Conservation (phyloP, 1,140 invertebrate genomes). For the Sycophaga agraensis region DNA sequence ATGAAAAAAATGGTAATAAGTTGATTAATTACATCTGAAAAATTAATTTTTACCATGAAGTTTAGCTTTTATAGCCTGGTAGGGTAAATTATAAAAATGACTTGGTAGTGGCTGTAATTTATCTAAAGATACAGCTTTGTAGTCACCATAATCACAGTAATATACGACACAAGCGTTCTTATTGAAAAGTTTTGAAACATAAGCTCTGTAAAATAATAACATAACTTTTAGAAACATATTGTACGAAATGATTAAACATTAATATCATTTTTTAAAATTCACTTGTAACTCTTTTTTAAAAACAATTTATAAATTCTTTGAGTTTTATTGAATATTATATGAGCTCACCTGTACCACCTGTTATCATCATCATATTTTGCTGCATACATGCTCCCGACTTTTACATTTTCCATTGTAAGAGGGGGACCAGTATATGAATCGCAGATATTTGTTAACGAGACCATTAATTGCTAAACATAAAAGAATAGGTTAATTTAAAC, state of each 20-base stretch:
- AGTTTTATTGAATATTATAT: conserved; percentile 1
- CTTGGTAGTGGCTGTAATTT: conserved; percentile 54
- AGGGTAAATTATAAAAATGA: conserved; percentile 57
- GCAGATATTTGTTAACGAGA: conserved; percentile 56
- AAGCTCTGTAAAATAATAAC: conserved; percentile 42
- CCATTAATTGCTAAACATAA: conserved; percentile 56
- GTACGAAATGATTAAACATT: neutral
- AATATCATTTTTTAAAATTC: neutral
- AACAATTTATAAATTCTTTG: no score
- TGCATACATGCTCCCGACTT: conserved; percentile 59
- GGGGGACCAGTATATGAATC: conserved; percentile 46
- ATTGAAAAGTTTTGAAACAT: conserved; percentile 51
- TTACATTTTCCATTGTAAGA: conserved; percentile 42
- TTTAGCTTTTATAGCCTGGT: conserved; percentile 63
- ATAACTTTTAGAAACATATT: neutral
- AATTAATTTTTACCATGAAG: no score
- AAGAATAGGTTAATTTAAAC: neutral
- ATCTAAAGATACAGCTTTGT: conserved; percentile 46
- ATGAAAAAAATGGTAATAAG: neutral
- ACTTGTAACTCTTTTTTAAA: neutral
- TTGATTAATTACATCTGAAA: no score
- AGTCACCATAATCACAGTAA: conserved; percentile 62
- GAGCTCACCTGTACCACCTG: conserved; percentile 63
- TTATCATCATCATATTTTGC: conserved; percentile 57
- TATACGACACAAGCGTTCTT: conserved; percentile 56